phyloP scores from a whole-genome alignment of 2,888 invertebrate genomes.

The Spilarctia lutea region DNA sequence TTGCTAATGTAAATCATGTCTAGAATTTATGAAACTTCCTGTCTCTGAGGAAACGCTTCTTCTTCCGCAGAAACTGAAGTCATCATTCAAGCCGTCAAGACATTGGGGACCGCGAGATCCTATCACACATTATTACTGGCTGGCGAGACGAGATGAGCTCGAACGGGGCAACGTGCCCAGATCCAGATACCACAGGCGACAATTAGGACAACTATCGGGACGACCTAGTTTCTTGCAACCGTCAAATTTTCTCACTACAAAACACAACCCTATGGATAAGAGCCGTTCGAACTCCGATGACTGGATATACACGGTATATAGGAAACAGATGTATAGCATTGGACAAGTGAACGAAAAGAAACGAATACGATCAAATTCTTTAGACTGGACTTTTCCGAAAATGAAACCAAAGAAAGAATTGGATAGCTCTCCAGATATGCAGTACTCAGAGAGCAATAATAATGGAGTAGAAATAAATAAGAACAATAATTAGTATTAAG shows the following conservation, averaged over 20 bases:
- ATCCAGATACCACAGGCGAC: slow-evolving; percentile 60
- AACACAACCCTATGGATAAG: slow-evolving; percentile 48
- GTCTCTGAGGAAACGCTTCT: slow-evolving; percentile 37
- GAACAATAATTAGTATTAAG: neutral
- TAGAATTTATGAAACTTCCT: slow-evolving; percentile 45
- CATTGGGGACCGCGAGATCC: slow-evolving; percentile 83
- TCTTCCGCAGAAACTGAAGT: slow-evolving; percentile 73
- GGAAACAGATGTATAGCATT: slow-evolving; percentile 59
- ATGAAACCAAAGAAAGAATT: neutral
- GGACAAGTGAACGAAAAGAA: slow-evolving; percentile 28
- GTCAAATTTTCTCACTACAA: slow-evolving; percentile 31
- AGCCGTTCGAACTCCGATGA: slow-evolving; percentile 75
- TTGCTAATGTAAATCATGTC: slow-evolving; percentile 44
- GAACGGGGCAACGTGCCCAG: slow-evolving; percentile 48
- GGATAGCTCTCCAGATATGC: slow-evolving; percentile 10
- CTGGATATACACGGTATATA: slow-evolving; percentile 65
- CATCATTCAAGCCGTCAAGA: slow-evolving; percentile 75
- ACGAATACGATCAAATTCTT: slow-evolving; percentile 64
- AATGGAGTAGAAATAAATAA: slow-evolving; percentile 4
- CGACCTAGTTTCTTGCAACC: slow-evolving; percentile 57
- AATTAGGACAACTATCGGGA: slow-evolving; percentile 68
- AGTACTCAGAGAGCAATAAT: slow-evolving; percentile 22
- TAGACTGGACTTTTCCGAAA: slow-evolving; percentile 59
- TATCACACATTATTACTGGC: slow-evolving; percentile 80
- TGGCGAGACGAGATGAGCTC: slow-evolving; percentile 68